Base-by-base conservation (phyloP, 1,140 invertebrate genomes). In the Drosophila santomea region DNA sequence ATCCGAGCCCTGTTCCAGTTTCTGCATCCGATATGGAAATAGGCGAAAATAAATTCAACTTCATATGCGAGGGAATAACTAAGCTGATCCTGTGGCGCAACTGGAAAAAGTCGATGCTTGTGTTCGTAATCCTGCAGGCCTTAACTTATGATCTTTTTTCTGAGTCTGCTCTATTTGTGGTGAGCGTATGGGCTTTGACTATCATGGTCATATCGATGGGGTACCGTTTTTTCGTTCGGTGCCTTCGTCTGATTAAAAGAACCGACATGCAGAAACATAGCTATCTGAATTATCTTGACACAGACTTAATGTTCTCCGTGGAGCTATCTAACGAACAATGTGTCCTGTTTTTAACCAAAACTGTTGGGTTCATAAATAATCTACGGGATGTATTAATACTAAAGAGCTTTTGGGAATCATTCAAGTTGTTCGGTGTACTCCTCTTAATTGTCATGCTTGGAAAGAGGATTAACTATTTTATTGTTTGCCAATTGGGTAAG, bases 81-180 rank as follows among this genome's bases (percentile, higher is more conserved):
- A 10, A 73, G 3, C 45, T 74, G 48, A 51, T 74, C 8, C n/a
- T 74, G 20, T 74, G 72, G 72, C 38, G 44, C 32, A n/a, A 74
- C 20, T 74, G 69, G 69, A 38, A 25, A 35, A 51, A 56, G 23
- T 43, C 69, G 2, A 1, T 63, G 0, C 1, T 55, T 3, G 14
- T 23, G 3, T 64, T 74, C 20, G 7, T 11, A 2, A 12, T 58
- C 2, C 15, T 75, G 2, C 44, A 71, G 10, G 28, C 32, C 5
- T 1, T 72, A 10, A 15, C 59, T 10, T 48, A 36, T 3, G 43
- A 71, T 51, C 10, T 71, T 6, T 36, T 66, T 11, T 12, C 20
- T 15, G 36, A 43, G 28, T 43, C 51, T 0, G 8, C 28, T 0
- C 36, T 74, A 12, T 57, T 45, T 10, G 51, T 48, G 14, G 6